These are phyloP conservation scores for Motacilla tschutschensis DNA, from an alignment of 2,113 vertebrate species.

Conservation along the genomic window DNA sequence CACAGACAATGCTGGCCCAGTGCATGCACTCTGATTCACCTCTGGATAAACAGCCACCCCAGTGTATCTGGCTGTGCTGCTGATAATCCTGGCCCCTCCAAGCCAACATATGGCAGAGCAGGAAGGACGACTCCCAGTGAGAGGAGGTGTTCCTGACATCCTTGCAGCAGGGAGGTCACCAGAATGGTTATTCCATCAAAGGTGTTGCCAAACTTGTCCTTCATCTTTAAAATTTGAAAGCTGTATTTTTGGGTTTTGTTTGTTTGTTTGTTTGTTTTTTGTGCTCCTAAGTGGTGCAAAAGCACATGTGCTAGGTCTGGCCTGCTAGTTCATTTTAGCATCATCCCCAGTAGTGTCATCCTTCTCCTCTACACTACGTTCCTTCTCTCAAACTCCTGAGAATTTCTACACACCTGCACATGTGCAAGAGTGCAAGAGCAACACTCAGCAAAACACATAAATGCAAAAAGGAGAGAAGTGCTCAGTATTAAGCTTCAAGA, in stretches of 20 bases:
- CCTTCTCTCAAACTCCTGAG: neutral
- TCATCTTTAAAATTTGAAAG: neutral
- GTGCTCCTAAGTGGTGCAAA: neutral
- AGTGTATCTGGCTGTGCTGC: neutral
- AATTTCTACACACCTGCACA: neutral
- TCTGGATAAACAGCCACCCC: neutral
- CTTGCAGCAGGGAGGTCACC: neutral
- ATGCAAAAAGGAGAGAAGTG: neutral
- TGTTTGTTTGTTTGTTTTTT: neutral
- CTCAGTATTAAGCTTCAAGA: neutral
- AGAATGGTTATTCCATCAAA: neutral
- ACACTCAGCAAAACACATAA: neutral
- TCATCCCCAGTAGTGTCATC: neutral
- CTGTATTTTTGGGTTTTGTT: too few relatives aligned
- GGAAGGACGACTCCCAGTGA: neutral
- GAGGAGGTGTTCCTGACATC: constrained; percentile 10
- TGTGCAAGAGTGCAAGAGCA: neutral
- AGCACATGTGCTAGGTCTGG: neutral
- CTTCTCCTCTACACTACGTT: fast-evolving
- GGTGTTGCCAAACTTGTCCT: neutral
- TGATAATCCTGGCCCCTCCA: neutral
- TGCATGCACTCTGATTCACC: neutral
- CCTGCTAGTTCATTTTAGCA: neutral
- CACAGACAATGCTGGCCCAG: neutral
- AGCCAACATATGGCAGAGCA: neutral